Evolutionary conservation across 2,113 vertebrate genomes (phyloP), one percentile per base, ranked within the genome.

Genomic region (Bostrychus sinensis): DNA sequence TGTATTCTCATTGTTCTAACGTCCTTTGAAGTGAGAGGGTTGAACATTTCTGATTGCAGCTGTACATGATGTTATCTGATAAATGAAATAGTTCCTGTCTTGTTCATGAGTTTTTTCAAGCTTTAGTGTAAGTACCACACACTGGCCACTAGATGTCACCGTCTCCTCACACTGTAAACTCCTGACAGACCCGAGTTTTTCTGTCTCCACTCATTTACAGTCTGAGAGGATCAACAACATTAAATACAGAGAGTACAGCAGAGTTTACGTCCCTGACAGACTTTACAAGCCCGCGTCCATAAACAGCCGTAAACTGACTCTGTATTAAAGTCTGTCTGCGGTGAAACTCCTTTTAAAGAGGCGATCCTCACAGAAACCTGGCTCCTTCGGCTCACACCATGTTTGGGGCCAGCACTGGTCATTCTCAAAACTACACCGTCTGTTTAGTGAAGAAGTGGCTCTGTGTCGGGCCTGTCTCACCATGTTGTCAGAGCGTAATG

Each of bases 311-410:
- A 68, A 71, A 62, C 23, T 73, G 41, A 32, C 45, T 41, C 45
- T 48, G 39, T 7, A 78, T 55, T 45, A 66, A 80, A 81, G 63
- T 69, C 43, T 7, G 1, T 42, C 34, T 57, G 66, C 84, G 81
- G 73, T 28, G 67, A 65, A 63, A 51, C 63, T 89, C 87, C 88
- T 90, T 91, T 91, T 87, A 87, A 89, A 89, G 89, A 45, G 69
- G 43, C 74, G 70, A 75, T 59, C 77, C 61, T 46, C 75, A 80
- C 75, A 80, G 62, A 43, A 57, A 58, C 48, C 74, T 80, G 83
- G 82, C 84, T 46, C 45, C 0, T 39, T 12, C 1, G 14, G 37
- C 37, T 32, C 23, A 46, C 9, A 70, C 86, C 81, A 87, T 84
- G 75, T 83, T 86, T 84, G 83, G 85, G n/a, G n/a, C n/a, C n/a